A percentile compares a stretch with the other conserved stretches of the same genome.
Conservation (phyloP, 2,797 vertebrate species). For the Pampus argenteus region DNA sequence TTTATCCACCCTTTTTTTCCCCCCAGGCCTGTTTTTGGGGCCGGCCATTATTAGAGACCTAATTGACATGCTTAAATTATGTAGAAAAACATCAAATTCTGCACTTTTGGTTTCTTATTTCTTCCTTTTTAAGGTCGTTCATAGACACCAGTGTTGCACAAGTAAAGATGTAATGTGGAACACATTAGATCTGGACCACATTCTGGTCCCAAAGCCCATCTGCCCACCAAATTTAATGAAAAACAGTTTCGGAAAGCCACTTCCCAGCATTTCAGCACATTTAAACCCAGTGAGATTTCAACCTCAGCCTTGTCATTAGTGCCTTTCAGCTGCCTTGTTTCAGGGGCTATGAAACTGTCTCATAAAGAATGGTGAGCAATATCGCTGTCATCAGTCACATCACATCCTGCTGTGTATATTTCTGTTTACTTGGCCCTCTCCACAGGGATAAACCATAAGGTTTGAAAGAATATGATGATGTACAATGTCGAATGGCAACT, state of each 20-base stretch:
- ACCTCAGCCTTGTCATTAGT: not conserved
- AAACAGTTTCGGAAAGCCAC: slow-evolving; percentile 13
- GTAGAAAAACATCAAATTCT: slow-evolving; percentile 6
- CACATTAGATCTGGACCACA: not conserved
- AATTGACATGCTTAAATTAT: too few relatives aligned
- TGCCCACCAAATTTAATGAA: not conserved
- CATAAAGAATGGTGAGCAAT: slow-evolving; percentile 11
- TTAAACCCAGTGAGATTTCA: slow-evolving; percentile 1
- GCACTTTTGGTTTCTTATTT: not conserved
- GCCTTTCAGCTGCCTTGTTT: slow-evolving; percentile 20
- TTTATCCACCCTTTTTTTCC: too few relatives aligned
- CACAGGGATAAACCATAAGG: slow-evolving; percentile 1
- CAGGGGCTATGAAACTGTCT: slow-evolving; percentile 43
- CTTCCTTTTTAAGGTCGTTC: not conserved
- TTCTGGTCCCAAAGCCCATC: not conserved
- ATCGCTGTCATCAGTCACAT: slow-evolving; percentile 5
- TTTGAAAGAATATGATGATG: not conserved
- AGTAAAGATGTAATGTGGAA: not conserved
- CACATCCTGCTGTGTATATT: slow-evolving; percentile 21
- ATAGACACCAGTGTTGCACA: not conserved
- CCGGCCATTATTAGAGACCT: too few relatives aligned
- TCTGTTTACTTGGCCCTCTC: slow-evolving; percentile 25
- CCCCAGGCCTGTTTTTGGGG: too few relatives aligned
- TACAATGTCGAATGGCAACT: not conserved
- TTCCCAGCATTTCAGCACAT: slow-evolving; percentile 3